A percentile compares a stretch with the other conserved stretches of the same genome.
phyloP scores from a whole-genome alignment of 2,888 invertebrate species.

The Phaonia tiefii region DNA sequence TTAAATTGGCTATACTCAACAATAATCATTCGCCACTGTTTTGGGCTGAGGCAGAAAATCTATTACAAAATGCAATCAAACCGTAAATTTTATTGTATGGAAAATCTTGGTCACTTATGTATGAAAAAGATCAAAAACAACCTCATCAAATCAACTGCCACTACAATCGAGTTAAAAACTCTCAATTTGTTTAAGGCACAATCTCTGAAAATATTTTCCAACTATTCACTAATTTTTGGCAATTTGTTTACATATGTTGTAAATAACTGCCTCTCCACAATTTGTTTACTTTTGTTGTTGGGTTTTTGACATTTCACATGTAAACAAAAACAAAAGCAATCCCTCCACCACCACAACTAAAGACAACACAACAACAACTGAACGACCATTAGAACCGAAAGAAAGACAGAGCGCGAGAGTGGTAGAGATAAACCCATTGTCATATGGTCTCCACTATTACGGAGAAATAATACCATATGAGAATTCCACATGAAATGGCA shows the following conservation, averaged over 20 bases:
- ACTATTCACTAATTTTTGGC: too few species aligned
- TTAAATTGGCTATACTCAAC: too few species aligned
- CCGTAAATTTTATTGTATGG: not conserved
- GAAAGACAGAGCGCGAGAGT: too few species aligned
- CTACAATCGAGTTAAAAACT: too few species aligned
- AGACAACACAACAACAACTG: constrained; percentile 4
- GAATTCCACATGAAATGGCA: too few species aligned
- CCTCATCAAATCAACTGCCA: too few species aligned
- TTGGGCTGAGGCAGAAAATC: constrained; percentile 54
- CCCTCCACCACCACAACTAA: constrained; percentile 3
- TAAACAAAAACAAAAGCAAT: constrained; percentile 25
- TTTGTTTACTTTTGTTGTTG: constrained; percentile 43
- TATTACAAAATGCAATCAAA: constrained; percentile 58
- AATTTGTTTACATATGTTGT: too few species aligned
- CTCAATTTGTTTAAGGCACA: too few species aligned
- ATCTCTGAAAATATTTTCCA: too few species aligned
- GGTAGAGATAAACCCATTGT: not conserved
- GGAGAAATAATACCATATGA: constrained; percentile 15
- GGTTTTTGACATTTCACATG: constrained; percentile 23
- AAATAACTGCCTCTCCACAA: not conserved
- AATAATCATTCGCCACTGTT: too few species aligned
- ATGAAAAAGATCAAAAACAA: constrained; percentile 16
- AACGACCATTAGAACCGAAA: too few species aligned
- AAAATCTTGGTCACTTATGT: not conserved
- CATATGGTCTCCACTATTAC: constrained; percentile 18